Percentiles rank a stretch among this genome's conserved stretches.
Evolutionary conservation across 2,888 invertebrate species (phyloP).

Genomic region (Dendrolimus pini): DNA sequence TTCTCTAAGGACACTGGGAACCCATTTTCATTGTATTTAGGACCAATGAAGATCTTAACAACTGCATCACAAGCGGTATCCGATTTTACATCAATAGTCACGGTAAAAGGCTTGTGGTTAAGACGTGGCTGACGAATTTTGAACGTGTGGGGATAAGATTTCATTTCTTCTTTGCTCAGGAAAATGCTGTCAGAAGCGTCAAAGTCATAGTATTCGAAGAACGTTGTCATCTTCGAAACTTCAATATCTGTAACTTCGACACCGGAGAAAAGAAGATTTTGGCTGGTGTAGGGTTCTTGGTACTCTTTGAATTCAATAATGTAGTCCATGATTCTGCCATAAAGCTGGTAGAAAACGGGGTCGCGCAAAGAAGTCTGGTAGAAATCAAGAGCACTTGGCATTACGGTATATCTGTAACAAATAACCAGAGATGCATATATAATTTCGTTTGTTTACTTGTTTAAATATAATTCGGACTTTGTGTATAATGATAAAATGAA

Average conservation of each 20-base stretch:
- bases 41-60: conserved; percentile 81
- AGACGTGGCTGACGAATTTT: conserved; percentile 81
- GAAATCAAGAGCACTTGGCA: conserved; percentile 79
- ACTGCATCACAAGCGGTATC: conserved; percentile 75
- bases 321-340: conserved; percentile 76
- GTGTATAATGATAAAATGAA: too few relatives aligned
- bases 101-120: conserved; percentile 81
- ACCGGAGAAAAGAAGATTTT: conserved; percentile 75
- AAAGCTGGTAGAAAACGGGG: conserved; percentile 82
- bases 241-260: conserved; percentile 78
- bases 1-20: conserved; percentile 68
- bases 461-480: too few relatives aligned
- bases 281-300: conserved; percentile 74
- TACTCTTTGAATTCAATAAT: conserved; percentile 78
- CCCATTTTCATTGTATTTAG: conserved; percentile 79
- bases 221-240: conserved; percentile 79
- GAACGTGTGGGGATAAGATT: conserved; percentile 49
- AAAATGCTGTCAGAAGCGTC: conserved; percentile 75
- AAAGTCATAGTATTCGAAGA: conserved; percentile 80
- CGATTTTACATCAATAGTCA: conserved; percentile 76
- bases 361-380: conserved; percentile 81
- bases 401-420: conserved; percentile 45
- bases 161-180: conserved; percentile 38
- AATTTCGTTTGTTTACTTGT: too few relatives aligned
- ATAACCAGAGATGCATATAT: conserved; percentile 4